A percentile compares a stretch with the other conserved stretches of the same genome.
Conservation (phyloP, 2,797 vertebrate genomes). For the Anguilla pacifica region DNA sequence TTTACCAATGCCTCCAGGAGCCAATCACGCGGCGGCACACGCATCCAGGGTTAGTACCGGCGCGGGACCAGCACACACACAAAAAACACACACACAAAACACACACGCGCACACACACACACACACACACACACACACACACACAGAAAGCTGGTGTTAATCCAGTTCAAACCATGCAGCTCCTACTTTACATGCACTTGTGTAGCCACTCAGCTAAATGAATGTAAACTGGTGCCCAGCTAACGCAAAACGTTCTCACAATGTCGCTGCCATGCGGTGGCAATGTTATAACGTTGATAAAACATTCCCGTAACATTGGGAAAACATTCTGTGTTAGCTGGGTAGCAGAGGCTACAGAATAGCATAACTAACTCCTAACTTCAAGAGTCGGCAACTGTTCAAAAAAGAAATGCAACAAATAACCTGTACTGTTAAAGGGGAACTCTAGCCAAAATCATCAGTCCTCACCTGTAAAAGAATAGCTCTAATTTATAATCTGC, state of each 20-base stretch:
- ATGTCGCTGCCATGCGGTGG: too few species aligned
- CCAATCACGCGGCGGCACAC: slow-evolving; percentile 67
- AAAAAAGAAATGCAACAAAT: neutral
- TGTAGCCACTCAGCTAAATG: too few species aligned
- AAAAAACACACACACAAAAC: slow-evolving; percentile 38
- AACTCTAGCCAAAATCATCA: neutral
- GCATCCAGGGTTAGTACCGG: slow-evolving; percentile 55
- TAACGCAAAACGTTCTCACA: too few species aligned
- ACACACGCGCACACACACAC: neutral
- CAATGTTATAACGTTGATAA: too few species aligned
- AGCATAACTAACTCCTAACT: neutral
- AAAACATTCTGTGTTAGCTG: too few species aligned
- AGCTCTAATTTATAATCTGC: too few species aligned
- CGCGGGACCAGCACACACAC: slow-evolving; percentile 21
- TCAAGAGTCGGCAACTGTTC: neutral
- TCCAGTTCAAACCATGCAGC: slow-evolving; percentile 27
- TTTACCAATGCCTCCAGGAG: slow-evolving; percentile 96
- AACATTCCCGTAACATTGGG: too few species aligned
- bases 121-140: neutral
- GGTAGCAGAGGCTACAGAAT: neutral
- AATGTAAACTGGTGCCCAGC: too few species aligned
- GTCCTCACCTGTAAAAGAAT: too few species aligned
- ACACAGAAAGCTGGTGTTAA: slow-evolving; percentile 17
- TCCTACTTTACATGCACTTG: neutral
- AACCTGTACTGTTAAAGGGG: neutral